A percentile compares a stretch with the other conserved stretches of the same genome.
Evolutionary conservation across 1,140 invertebrate genomes (phyloP).

Genomic region (Drosophila arizonae): DNA sequence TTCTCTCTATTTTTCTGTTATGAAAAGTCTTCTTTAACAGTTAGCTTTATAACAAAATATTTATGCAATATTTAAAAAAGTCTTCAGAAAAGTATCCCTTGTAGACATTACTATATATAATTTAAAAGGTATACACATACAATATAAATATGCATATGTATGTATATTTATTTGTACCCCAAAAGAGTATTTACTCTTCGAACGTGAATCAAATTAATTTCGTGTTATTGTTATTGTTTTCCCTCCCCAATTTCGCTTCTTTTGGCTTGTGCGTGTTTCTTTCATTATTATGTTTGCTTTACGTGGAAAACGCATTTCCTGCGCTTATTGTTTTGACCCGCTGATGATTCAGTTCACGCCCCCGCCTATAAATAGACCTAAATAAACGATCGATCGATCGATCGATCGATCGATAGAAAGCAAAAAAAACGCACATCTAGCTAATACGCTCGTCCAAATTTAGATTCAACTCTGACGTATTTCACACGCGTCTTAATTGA

Average conservation of each 20-base stretch:
- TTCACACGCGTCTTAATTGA: constrained; percentile 73
- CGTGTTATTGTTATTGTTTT: not conserved
- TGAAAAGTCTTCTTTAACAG: no score
- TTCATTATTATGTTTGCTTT: constrained; percentile 42
- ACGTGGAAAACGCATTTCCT: constrained; percentile 64
- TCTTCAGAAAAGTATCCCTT: no score
- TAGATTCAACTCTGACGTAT: constrained; percentile 66
- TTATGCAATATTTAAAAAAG: no score
- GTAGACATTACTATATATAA: no score
- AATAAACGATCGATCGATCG: constrained; percentile 21
- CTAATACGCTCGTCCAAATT: constrained; percentile 55
- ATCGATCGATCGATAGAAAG: constrained; percentile 32
- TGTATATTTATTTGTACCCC: no score
- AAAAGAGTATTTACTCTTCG: not conserved
- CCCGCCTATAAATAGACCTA: constrained; percentile 31
- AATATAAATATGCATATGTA: no score
- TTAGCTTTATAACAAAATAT: no score
- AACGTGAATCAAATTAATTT: not conserved
- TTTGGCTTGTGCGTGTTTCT: constrained; percentile 21
- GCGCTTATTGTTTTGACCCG: constrained; percentile 47
- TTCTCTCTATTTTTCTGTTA: no score
- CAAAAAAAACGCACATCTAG: constrained; percentile 43
- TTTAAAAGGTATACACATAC: no score
- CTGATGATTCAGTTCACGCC: constrained; percentile 62
- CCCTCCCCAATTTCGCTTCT: constrained; percentile 22